Conservation (phyloP, 2,113 vertebrate genomes). For the Corvus cornix region DNA sequence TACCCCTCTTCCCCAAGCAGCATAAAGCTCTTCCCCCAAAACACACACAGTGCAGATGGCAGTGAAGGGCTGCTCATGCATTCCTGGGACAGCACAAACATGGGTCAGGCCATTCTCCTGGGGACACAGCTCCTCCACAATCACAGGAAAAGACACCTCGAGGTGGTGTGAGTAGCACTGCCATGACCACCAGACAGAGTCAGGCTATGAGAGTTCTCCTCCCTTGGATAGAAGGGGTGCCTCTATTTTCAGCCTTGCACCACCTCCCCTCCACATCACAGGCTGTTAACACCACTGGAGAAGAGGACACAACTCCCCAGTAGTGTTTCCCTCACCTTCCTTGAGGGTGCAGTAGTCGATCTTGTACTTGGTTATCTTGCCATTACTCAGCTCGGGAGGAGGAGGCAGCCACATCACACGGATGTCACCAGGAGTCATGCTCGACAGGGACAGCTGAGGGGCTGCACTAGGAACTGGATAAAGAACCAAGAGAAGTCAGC, state of each 20-base stretch:
- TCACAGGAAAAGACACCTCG: background rate
- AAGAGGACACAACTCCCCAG: background rate
- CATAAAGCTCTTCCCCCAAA: background rate
- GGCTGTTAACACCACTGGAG: background rate
- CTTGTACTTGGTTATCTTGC: slow-evolving; percentile 88
- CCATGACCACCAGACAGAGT: background rate
- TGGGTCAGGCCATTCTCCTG: background rate
- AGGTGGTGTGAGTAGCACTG: background rate
- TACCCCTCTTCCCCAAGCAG: background rate
- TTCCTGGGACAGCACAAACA: background rate
- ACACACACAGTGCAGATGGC: background rate
- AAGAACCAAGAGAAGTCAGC: background rate
- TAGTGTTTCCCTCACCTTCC: slow-evolving; percentile 76
- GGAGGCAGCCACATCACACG: slow-evolving; percentile 89
- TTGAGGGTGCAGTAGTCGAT: slow-evolving; percentile 88
- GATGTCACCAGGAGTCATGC: slow-evolving; percentile 88
- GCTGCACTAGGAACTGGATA: slow-evolving; percentile 87
- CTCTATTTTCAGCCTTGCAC: background rate
- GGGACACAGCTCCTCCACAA: background rate
- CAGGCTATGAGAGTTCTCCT: background rate
- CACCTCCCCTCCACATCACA: background rate
- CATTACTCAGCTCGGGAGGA: slow-evolving; percentile 84
- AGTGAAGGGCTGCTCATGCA: background rate
- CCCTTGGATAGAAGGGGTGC: background rate
- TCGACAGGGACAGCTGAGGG: slow-evolving; percentile 89